Base-by-base conservation (phyloP, 2,113 vertebrate species). In the Peromyscus californicus region DNA sequence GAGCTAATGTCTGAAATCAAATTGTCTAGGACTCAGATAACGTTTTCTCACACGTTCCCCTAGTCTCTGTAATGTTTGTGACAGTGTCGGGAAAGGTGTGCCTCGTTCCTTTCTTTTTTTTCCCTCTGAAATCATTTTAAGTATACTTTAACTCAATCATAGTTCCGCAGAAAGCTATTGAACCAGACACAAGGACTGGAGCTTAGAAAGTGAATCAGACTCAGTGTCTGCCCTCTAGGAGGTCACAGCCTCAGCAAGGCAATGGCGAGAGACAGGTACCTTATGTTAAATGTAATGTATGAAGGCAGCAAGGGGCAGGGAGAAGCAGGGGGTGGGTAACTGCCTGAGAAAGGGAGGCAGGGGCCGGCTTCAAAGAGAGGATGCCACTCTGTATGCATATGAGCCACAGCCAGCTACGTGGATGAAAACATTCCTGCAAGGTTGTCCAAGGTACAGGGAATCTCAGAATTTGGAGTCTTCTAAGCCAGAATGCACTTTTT, bases 1-100 rank as follows among this genome's bases (percentile, higher is more conserved):
- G 80, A 79, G 70, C 90, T 92, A 90, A 94, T 54, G 69, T 86
- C 96, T 95, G 91, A 94, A 96, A 93, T 89, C 79, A 94, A 72
- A 89, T 54, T 89, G 82, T 87, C 69, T 33, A 57, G 67, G 80
- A 87, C 48, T 39, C 65, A 83, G 83, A 67, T 72, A 31, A 9
- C 48, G 31, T 79, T 93, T 48, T 48, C 90, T 79, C 75, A 11
- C 33, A 72, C 51, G 78, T 92, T 89, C 69, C 17, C 24, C 13
- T 5, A 19, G 29, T 89, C 26, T 51, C 83, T 54, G 7, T 79
- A 91, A 82, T 94, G 61, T 91, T 54, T 95, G 75, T 80, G 89
- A 96, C 83, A 59, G 6, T 88, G 36, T 94, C 87, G 79, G 92
- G 75, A 96, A 96, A 95, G 61, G 5, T 57, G 5, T 59, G 82